Evolutionary conservation across 2,113 vertebrate genomes (phyloP).

Genomic region (Rhinopithecus roxellana): DNA sequence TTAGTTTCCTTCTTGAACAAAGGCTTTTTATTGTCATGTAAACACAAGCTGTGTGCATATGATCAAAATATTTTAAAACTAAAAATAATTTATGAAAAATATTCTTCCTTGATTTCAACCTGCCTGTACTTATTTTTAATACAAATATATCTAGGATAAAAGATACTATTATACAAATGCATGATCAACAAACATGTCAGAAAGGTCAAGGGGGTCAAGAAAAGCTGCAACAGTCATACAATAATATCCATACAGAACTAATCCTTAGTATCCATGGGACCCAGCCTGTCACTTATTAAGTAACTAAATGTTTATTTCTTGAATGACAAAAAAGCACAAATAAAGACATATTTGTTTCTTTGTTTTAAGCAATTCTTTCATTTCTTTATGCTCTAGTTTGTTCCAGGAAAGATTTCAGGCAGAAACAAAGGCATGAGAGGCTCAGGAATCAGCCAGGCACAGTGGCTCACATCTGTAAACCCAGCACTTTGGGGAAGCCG

Average conservation of each 20-base stretch:
- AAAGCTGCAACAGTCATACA: not conserved
- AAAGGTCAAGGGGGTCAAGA: not conserved
- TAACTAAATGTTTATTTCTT: constrained; percentile 19
- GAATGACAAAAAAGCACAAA: constrained; percentile 9
- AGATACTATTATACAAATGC: not conserved
- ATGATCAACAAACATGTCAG: not conserved
- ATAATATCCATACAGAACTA: not conserved
- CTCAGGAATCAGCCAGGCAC: not conserved
- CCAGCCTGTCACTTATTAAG: not conserved
- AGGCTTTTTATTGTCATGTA: constrained; percentile 52
- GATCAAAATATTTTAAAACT: constrained; percentile 59
- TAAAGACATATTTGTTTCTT: constrained; percentile 23
- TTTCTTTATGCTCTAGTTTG: constrained; percentile 24
- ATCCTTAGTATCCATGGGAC: not conserved
- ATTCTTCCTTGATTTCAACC: constrained; percentile 25
- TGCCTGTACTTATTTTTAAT: not conserved
- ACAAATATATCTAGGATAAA: not conserved
- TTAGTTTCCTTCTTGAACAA: constrained; percentile 33
- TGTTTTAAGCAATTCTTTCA: constrained; percentile 13
- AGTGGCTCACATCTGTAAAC: no score
- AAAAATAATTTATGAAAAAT: constrained; percentile 47
- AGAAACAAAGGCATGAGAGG: not conserved
- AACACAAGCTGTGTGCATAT: constrained; percentile 62
- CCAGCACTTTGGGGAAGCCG: no score
- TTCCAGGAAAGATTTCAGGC: constrained; percentile 15